These are phyloP conservation scores for Polydrusus cervinus DNA, from an alignment of 2,888 invertebrate species.

Conservation along the genomic window DNA sequence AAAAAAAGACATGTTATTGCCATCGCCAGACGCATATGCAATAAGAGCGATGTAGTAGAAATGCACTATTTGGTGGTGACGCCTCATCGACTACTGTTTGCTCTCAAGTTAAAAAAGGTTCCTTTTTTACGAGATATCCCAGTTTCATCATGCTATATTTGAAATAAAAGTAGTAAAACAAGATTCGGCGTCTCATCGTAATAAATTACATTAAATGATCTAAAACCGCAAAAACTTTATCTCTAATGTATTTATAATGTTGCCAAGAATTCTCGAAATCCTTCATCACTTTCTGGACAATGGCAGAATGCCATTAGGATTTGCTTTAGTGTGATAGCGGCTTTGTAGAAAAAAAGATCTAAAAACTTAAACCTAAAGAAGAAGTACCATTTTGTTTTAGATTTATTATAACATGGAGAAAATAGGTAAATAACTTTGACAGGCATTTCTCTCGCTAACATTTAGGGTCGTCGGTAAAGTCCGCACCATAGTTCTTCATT, in stretches of 20 bases:
- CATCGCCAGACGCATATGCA: too few relatives aligned
- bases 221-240: slow-evolving; percentile 1
- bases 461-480: too few relatives aligned
- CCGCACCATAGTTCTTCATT: too few relatives aligned
- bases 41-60: too few relatives aligned
- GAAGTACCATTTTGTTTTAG: neutral
- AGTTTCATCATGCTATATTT: neutral
- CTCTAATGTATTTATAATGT: slow-evolving; percentile 35
- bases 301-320: neutral
- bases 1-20: too few relatives aligned
- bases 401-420: neutral
- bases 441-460: too few relatives aligned
- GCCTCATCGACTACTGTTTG: too few relatives aligned
- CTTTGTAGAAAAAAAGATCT: neutral
- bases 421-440: neutral
- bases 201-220: slow-evolving; percentile 7
- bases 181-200: neutral
- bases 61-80: too few relatives aligned
- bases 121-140: too few relatives aligned
- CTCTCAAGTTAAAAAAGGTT: too few relatives aligned
- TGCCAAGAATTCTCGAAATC: slow-evolving; percentile 12
- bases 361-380: neutral
- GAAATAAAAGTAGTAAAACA: neutral
- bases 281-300: slow-evolving; percentile 9
- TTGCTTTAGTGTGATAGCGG: neutral